Conservation (phyloP, 2,797 vertebrate genomes). For the Megaceryle alcyon region DNA sequence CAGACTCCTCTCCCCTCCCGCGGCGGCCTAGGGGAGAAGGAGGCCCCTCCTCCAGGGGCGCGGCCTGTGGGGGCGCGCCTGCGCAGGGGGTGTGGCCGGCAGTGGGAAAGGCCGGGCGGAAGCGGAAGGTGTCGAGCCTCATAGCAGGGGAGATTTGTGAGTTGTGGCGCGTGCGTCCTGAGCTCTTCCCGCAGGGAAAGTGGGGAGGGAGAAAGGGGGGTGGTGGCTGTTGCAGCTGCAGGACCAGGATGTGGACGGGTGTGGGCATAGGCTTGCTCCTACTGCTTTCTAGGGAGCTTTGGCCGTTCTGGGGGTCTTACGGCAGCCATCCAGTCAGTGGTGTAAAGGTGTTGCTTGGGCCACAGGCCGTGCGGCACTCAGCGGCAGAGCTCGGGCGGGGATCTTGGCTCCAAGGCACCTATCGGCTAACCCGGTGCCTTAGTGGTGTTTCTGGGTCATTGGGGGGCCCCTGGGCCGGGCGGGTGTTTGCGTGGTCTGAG, state of each 20-base stretch:
- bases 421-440: rapidly evolving
- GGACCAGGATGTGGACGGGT: too few relatives aligned
- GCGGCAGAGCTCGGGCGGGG: rapidly evolving
- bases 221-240: rapidly evolving
- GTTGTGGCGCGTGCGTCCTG: rapidly evolving
- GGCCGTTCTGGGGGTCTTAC: rapidly evolving
- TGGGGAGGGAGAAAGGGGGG: too few relatives aligned
- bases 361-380: neutral
- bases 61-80: rapidly evolving
- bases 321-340: rapidly evolving
- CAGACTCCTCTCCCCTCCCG: too few relatives aligned
- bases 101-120: neutral
- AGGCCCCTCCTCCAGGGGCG: rapidly evolving
- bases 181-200: rapidly evolving
- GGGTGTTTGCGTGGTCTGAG: neutral
- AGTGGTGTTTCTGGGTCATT: rapidly evolving
- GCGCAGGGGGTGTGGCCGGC: rapidly evolving
- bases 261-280: rapidly evolving
- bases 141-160: neutral
- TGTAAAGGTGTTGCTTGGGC: rapidly evolving
- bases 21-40: rapidly evolving
- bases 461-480: too few relatives aligned
- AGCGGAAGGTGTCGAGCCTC: rapidly evolving
- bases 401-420: rapidly evolving
- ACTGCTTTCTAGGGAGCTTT: rapidly evolving